Evolutionary conservation across 2,113 vertebrate genomes (phyloP).

Genomic region (Sprattus sprattus): DNA sequence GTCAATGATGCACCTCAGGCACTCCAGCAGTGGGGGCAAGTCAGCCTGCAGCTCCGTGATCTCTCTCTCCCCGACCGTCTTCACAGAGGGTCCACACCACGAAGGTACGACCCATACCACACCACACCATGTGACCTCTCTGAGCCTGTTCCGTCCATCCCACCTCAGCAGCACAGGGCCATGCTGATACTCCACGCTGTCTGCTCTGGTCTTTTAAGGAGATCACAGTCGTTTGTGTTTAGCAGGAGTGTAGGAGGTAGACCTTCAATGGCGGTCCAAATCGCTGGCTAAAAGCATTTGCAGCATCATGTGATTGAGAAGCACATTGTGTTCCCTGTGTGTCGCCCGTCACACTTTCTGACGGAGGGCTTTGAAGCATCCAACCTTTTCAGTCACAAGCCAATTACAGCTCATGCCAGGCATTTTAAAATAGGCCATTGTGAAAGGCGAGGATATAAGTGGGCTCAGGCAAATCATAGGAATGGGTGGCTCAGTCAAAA

Average conservation of each 20-base stretch:
- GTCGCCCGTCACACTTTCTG: not conserved
- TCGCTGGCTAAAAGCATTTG: not conserved
- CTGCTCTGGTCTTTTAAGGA: not conserved
- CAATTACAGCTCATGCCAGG: not conserved
- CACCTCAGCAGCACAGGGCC: no score
- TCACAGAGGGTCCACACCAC: constrained; percentile 65
- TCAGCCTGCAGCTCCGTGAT: constrained; percentile 76
- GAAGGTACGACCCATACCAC: constrained; percentile 68
- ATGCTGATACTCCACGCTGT: not conserved
- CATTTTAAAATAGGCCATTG: not conserved
- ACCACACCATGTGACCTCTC: not conserved
- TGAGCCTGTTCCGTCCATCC: no score
- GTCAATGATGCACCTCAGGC: constrained; percentile 85
- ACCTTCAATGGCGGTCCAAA: not conserved
- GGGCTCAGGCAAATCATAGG: not conserved
- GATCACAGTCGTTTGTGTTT: not conserved
- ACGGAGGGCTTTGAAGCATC: not conserved
- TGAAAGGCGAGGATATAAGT: not conserved
- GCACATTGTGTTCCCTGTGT: not conserved
- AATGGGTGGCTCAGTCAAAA: not conserved
- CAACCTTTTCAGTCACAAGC: constrained; percentile 16
- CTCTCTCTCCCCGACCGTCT: constrained; percentile 78
- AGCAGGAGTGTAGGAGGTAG: not conserved
- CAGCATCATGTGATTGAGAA: not conserved
- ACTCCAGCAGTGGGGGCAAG: constrained; percentile 81